phyloP scores from a whole-genome alignment of 2,888 invertebrate species.

The Apoda limacodes region DNA sequence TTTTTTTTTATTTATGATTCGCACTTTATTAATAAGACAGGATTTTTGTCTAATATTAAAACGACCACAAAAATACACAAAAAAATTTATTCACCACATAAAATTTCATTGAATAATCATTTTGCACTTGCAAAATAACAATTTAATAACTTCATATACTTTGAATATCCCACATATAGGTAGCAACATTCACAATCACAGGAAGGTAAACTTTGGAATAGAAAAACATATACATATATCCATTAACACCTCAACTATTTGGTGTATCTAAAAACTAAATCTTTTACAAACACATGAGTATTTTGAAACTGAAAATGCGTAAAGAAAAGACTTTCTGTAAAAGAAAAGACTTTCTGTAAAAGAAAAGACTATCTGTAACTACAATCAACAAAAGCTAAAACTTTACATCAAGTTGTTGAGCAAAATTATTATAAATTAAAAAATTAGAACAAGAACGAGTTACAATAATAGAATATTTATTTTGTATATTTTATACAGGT shows the following conservation, averaged over 20 bases:
- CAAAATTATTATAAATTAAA: constrained; percentile 37
- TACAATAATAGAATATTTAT: constrained; percentile 24
- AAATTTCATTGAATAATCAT: constrained; percentile 53
- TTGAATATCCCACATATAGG: constrained; percentile 49
- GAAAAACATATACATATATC: constrained; percentile 64
- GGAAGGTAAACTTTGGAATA: constrained; percentile 65
- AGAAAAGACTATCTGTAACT: too few relatives aligned
- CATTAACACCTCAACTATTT: constrained; percentile 41
- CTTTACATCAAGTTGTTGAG: constrained; percentile 47
- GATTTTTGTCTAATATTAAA: too few relatives aligned
- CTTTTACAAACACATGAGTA: constrained; percentile 8
- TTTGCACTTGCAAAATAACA: constrained; percentile 65
- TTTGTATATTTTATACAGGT: constrained; percentile 36
- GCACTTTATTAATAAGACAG: too few relatives aligned
- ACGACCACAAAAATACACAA: constrained; percentile 50
- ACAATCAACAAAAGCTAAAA: too few relatives aligned
- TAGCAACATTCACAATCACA: constrained; percentile 64
- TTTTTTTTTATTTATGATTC: too few relatives aligned
- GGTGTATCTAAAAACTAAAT: constrained; percentile 54
- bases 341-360: too few relatives aligned
- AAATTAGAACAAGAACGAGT: constrained; percentile 22
- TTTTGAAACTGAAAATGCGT: too few relatives aligned
- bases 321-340: too few relatives aligned
- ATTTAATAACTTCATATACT: constrained; percentile 45
- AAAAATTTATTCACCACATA: constrained; percentile 68